Percentiles rank a stretch among this genome's conserved stretches.
These are phyloP conservation scores for Lates japonicus DNA, from an alignment of 2,797 vertebrate species.

Conservation along the genomic window DNA sequence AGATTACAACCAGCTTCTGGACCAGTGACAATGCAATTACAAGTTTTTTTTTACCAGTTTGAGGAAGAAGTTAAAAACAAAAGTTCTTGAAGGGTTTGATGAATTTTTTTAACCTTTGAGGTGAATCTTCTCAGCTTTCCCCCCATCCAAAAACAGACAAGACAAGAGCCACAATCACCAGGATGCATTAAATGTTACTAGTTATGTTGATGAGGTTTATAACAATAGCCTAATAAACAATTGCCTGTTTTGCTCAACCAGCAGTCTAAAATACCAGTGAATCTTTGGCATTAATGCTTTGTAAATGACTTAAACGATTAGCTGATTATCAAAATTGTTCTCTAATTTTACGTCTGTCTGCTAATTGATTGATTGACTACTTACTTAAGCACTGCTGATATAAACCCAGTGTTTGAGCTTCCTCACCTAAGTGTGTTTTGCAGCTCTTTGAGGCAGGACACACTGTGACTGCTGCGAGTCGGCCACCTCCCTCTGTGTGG, in stretches of 20 bases:
- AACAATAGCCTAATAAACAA: too few relatives aligned
- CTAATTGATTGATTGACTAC: neutral
- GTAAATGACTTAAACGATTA: neutral
- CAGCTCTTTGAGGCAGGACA: conserved; percentile 90
- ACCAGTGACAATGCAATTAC: conserved; percentile 37
- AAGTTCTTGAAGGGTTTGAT: neutral
- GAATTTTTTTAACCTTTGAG: neutral
- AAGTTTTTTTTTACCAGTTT: neutral
- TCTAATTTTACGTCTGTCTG: neutral
- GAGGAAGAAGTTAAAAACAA: neutral
- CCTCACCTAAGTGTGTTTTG: conserved; percentile 92
- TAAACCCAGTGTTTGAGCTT: neutral
- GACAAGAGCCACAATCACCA: neutral
- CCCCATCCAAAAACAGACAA: neutral
- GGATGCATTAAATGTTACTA: neutral
- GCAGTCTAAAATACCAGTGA: neutral
- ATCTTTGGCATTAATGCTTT: neutral
- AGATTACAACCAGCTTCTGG: conserved; percentile 43
- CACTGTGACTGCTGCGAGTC: conserved; percentile 82
- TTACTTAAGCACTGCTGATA: neutral
- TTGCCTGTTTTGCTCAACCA: too few relatives aligned
- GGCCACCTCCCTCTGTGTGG: conserved; percentile 75
- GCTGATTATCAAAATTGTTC: neutral
- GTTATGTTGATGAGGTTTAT: neutral
- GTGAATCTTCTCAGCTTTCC: neutral